Base-by-base conservation (phyloP, 1,140 invertebrate genomes). In the Listronotus oregonensis region DNA sequence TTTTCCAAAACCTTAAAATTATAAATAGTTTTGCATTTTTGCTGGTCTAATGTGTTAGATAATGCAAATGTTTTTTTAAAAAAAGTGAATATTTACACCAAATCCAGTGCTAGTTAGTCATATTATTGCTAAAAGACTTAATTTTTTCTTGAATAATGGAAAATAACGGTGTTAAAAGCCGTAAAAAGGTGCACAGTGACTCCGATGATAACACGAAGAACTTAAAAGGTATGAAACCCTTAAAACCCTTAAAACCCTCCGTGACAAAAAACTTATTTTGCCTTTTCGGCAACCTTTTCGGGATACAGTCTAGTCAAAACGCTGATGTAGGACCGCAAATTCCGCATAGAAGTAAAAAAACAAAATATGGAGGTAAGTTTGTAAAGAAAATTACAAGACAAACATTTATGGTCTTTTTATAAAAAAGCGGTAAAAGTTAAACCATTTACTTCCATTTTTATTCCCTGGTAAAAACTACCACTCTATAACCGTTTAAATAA, bases 251-350 rank as follows among this genome's bases (percentile, higher is more conserved):
- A 32, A 51, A 61, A 32, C 44, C 39, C 37, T 50, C 58, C 15
- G 7, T 59, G 14, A 44, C 54, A 12, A 57, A 52, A 34, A 57
- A 65, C 44, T 65, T 65, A 27, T 58, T 50, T 34, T 52, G 63
- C 39, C 12, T 55, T 12, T 43, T 65, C 12, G 46, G 54, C 17
- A 51, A 59, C 42, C 34, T 65, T 54, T 65, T 65, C 37, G 63
- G 63, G 3, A 10, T 57, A 18, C 51, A 55, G 18, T 7, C 27
- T 18, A 49, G 49, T 44, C 44, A 58, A 57, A 59, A 65, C 32
- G 63, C 63, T 7, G 63, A 58, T 31, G 46, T 59, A 9, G 63
- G 17, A 42, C 50, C 61, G 12, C 11, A 51, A 17, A 37, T 21
- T 46, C 42, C 46, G 6, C 10, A 8, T 17, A 58, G 17, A 58